These are phyloP conservation scores for Eulacestoma nigropectus DNA, from an alignment of 2,113 vertebrate species.

Conservation along the genomic window DNA sequence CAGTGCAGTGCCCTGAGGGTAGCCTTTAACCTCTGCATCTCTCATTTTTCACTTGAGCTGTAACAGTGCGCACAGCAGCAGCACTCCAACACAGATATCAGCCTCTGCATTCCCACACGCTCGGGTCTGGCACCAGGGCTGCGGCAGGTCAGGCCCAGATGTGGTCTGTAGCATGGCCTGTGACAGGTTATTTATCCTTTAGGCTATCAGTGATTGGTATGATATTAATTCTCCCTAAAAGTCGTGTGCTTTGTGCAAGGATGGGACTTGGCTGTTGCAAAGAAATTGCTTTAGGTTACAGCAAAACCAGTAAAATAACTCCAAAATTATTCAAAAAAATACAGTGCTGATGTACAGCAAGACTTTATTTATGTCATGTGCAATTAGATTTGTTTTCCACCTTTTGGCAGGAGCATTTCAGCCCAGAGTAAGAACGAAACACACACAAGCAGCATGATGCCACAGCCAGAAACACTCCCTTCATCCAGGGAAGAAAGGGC, in stretches of 20 bases:
- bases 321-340: not conserved
- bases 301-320: not conserved
- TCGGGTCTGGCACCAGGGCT: not conserved
- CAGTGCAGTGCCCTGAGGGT: not conserved
- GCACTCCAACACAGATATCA: not conserved
- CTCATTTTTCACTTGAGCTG: not conserved
- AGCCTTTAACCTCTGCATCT: not conserved
- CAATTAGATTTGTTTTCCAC: slow-evolving; percentile 3
- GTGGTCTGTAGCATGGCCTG: not conserved
- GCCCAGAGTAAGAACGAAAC: not conserved
- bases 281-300: not conserved
- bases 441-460: slow-evolving; percentile 17
- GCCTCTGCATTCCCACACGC: not conserved
- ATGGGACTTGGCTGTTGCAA: not conserved
- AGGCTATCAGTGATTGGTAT: not conserved
- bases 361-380: not conserved
- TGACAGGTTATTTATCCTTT: not conserved
- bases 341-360: not conserved
- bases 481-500: slow-evolving; percentile 20
- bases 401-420: not conserved
- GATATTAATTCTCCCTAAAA: not conserved
- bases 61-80: not conserved
- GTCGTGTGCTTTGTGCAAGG: not conserved
- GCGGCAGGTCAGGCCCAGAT: not conserved
- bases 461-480: not conserved